A percentile compares a stretch with the other conserved stretches of the same genome.
Evolutionary conservation across 64 coral and sea anemone species (phyloP).

Genomic region (Hydrozoanthus tunicans): DNA sequence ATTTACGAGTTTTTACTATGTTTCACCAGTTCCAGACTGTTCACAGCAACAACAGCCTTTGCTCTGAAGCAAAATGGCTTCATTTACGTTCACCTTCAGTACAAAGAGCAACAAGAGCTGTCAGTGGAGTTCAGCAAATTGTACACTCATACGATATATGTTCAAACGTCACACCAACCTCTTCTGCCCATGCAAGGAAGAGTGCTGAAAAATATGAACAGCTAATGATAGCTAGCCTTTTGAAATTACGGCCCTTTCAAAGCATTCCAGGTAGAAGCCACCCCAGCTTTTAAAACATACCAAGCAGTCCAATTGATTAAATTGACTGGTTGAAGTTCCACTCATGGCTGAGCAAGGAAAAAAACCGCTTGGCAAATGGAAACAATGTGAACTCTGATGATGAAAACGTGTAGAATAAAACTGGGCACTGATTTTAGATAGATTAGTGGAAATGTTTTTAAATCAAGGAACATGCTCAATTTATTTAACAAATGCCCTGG

Average conservation of each 20-base stretch:
- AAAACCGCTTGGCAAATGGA: not conserved
- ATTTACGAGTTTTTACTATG: too few relatives aligned
- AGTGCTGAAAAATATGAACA: not conserved
- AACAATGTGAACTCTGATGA: not conserved
- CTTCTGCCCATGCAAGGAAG: not conserved
- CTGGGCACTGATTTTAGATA: too few relatives aligned
- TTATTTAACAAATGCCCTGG: too few relatives aligned
- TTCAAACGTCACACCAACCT: not conserved
- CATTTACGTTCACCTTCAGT: too few relatives aligned
- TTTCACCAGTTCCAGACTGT: too few relatives aligned
- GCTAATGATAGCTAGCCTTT: constrained; percentile 38
- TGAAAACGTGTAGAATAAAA: not conserved
- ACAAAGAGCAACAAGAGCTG: too few relatives aligned
- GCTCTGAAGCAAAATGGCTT: too few relatives aligned
- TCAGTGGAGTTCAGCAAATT: too few relatives aligned
- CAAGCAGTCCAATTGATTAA: constrained; percentile 27
- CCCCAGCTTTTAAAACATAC: not conserved
- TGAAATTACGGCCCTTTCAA: not conserved
- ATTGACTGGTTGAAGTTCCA: not conserved
- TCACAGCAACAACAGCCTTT: too few relatives aligned
- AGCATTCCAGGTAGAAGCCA: not conserved
- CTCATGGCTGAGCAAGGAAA: not conserved
- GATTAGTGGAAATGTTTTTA: too few relatives aligned
- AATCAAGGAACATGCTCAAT: too few relatives aligned
- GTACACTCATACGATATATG: constrained; percentile 15